phyloP scores from a whole-genome alignment of 2,113 vertebrate genomes.

The Stegostoma tigrinum region DNA sequence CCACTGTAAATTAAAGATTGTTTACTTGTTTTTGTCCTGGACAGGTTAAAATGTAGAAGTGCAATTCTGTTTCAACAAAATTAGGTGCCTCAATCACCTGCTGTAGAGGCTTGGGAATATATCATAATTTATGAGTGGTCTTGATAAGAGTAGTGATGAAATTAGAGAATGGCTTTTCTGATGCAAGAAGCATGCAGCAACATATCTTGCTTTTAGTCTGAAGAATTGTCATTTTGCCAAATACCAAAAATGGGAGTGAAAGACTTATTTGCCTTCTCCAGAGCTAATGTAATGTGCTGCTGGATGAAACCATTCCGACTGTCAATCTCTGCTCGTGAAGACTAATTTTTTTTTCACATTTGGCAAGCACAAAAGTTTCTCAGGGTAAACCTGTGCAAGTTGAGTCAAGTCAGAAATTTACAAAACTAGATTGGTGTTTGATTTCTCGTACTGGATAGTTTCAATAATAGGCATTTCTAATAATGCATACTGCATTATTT shows the following conservation, averaged over 20 bases:
- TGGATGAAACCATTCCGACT: neutral
- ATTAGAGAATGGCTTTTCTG: neutral
- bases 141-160: neutral
- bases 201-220: neutral
- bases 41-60: neutral
- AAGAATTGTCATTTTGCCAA: neutral
- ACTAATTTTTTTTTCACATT: neutral
- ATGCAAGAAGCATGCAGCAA: neutral
- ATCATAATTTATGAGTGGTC: neutral
- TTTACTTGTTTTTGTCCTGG: neutral
- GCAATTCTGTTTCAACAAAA: neutral
- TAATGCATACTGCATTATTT: neutral
- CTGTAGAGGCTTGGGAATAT: neutral
- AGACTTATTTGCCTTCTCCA: neutral
- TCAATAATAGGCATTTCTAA: too few species aligned
- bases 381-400: neutral
- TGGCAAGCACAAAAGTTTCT: neutral
- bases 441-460: neutral
- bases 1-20: neutral
- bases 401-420: slow-evolving; percentile 17
- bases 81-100: neutral
- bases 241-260: slow-evolving; percentile 10
- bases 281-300: neutral
- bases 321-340: neutral
- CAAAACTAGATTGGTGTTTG: neutral